Evolutionary conservation across 2,888 invertebrate genomes (phyloP), one percentile per base, ranked within the genome.

Genomic region (Biston betularia): DNA sequence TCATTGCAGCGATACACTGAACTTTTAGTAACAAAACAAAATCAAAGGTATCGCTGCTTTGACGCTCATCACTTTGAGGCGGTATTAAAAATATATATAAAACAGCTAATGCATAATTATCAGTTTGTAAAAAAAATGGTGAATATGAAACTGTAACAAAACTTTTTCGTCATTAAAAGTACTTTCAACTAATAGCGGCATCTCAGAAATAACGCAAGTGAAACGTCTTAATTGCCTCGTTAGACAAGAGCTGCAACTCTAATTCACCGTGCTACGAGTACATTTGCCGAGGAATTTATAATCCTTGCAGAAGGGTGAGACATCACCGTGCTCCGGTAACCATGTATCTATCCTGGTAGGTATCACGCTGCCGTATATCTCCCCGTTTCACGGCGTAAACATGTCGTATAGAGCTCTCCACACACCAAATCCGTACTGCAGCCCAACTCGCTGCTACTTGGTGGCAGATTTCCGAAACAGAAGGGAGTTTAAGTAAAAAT

Each of bases 151-250:
- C n/a, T n/a, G n/a, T n/a, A n/a, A n/a, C n/a, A n/a, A n/a, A n/a
- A n/a, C n/a, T n/a, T n/a, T n/a, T n/a, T n/a, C n/a, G n/a, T n/a
- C n/a, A n/a, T n/a, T n/a, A n/a, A n/a, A n/a, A n/a, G 24, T 24
- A 24, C 24, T 24, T 24, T 24, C 3, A 24, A 24, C 1, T 24
- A 24, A 24, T n/a, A n/a, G 1, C n/a, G n/a, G 15, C 45, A 24
- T 46, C 45, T 45, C 48, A 35, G 24, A 48, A 54, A 11, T 42
- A 55, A 14, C 34, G 42, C 35, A 48, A 54, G 53, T 59, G 59
- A 54, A 65, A 42, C 15, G 48, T 44, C 64, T 65, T 63, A 65
- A 65, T 65, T 59, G 54, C 48, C 4, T 44, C 53, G 53, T 65
- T 65, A 59, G 33, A 33, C 53, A 11, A 15, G 48, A 46, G 34